Percentiles rank a stretch among this genome's conserved stretches.
Conservation (phyloP, 2,888 invertebrate genomes). For the Drosophila leonis region DNA sequence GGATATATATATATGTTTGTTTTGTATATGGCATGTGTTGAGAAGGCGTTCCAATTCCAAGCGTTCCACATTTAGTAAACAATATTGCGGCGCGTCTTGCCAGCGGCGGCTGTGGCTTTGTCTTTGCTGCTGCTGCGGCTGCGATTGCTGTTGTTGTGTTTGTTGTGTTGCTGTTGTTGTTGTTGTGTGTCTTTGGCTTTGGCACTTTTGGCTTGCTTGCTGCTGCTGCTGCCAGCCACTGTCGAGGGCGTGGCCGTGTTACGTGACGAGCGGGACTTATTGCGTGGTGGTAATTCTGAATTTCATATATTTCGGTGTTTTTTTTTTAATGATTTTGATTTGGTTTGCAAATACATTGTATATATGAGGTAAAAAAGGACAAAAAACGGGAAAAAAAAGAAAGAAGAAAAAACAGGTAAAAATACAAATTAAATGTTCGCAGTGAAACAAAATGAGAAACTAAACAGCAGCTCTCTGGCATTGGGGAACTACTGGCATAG, state of each 20-base stretch:
- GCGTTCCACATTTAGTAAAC: slow-evolving; percentile 70
- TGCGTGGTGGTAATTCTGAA: slow-evolving; percentile 81
- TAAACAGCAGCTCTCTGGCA: slow-evolving; percentile 18
- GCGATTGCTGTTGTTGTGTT: slow-evolving; percentile 46
- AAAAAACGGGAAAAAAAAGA: slow-evolving; percentile 45
- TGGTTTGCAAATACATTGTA: slow-evolving; percentile 18
- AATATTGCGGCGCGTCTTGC: slow-evolving; percentile 79
- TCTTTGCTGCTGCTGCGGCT: slow-evolving; percentile 79
- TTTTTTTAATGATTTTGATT: slow-evolving; percentile 7
- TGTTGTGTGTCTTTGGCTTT: slow-evolving; percentile 74
- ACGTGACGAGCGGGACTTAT: slow-evolving; percentile 83
- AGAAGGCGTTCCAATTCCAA: slow-evolving; percentile 40
- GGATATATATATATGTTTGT: slow-evolving; percentile 1
- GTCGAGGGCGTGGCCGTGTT: slow-evolving; percentile 61
- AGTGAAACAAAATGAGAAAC: slow-evolving; percentile 29
- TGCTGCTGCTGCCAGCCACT: slow-evolving; percentile 52
- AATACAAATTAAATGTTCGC: slow-evolving; percentile 55
- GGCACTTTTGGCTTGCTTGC: slow-evolving; percentile 73
- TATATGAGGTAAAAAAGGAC: slow-evolving; percentile 2
- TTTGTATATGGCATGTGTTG: slow-evolving; percentile 31
- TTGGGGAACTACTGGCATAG: slow-evolving; percentile 10
- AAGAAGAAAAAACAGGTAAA: slow-evolving; percentile 42
- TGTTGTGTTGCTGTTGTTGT: slow-evolving; percentile 35
- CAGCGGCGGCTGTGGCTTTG: slow-evolving; percentile 48
- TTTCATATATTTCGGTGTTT: slow-evolving; percentile 37